Conservation (phyloP, 1,140 invertebrate genomes). For the Drosophila repletoides region DNA sequence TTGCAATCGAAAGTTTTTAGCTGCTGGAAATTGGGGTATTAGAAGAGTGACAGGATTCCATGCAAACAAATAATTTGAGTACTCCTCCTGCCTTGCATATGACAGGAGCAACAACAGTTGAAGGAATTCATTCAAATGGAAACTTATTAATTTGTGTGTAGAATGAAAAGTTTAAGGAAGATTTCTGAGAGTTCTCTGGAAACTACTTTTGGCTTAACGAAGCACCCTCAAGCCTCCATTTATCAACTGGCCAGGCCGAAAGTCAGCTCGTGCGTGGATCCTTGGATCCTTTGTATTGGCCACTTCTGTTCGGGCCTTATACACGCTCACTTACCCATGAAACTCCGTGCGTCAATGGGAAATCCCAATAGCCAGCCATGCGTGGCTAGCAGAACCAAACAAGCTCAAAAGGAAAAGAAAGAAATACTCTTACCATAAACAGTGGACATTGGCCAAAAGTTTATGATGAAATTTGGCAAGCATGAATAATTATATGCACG, state of each 20-base stretch:
- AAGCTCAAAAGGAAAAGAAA: background rate
- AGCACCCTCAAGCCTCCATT: slow-evolving; percentile 40
- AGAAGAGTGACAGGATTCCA: slow-evolving; percentile 37
- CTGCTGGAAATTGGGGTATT: slow-evolving; percentile 26
- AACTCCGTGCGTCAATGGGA: slow-evolving; percentile 51
- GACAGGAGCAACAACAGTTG: slow-evolving; percentile 40
- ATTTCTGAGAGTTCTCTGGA: slow-evolving; percentile 8
- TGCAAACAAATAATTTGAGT: no score
- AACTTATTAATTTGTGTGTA: slow-evolving; percentile 1
- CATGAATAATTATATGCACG: slow-evolving; percentile 72
- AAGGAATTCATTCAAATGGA: background rate
- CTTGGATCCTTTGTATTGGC: slow-evolving; percentile 9
- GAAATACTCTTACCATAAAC: slow-evolving; percentile 8
- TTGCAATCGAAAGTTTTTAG: background rate
- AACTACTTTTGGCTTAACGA: slow-evolving; percentile 45
- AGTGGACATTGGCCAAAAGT: slow-evolving; percentile 47
- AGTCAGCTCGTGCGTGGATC: slow-evolving; percentile 47
- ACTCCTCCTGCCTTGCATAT: no score
- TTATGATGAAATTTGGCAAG: slow-evolving; percentile 72
- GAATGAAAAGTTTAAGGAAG: slow-evolving; percentile 4
- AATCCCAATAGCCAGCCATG: slow-evolving; percentile 30
- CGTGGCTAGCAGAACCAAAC: slow-evolving; percentile 37
- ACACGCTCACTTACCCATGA: slow-evolving; percentile 63
- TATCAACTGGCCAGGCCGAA: slow-evolving; percentile 19
- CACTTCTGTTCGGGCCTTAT: slow-evolving; percentile 23